Percentiles rank a stretch among this genome's conserved stretches.
Conservation (phyloP, 2,888 invertebrate genomes). For the Lampropteryx suffumata region DNA sequence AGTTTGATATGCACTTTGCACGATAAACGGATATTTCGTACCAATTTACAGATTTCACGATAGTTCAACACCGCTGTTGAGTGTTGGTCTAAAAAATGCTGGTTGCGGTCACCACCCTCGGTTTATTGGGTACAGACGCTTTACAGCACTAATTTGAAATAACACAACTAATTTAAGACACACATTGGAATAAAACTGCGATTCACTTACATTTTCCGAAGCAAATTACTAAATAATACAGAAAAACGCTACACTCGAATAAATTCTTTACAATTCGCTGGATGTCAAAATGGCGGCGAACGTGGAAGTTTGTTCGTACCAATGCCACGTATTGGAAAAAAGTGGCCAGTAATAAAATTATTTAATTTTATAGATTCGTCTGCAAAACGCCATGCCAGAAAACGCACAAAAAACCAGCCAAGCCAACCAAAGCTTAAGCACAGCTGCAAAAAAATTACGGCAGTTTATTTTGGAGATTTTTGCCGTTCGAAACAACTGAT, state of each 20-base stretch:
- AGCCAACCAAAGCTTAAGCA: no score
- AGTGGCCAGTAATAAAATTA: slow-evolving; percentile 67
- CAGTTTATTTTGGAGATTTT: no score
- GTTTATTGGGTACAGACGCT: slow-evolving; percentile 37
- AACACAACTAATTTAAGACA: neutral
- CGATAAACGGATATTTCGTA: slow-evolving; percentile 12
- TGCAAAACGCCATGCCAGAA: no score
- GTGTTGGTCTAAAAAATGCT: slow-evolving; percentile 61
- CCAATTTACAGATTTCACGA: slow-evolving; percentile 46
- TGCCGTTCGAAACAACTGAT: no score
- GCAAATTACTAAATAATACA: slow-evolving; percentile 81
- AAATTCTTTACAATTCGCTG: slow-evolving; percentile 87
- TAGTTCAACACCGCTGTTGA: slow-evolving; percentile 82
- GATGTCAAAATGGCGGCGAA: slow-evolving; percentile 93
- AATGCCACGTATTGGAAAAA: slow-evolving; percentile 90
- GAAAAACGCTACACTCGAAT: slow-evolving; percentile 87
- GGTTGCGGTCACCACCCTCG: slow-evolving; percentile 82
- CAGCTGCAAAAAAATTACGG: no score
- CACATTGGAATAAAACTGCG: slow-evolving; percentile 5
- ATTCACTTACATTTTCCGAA: slow-evolving; percentile 79
- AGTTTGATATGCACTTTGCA: slow-evolving; percentile 15
- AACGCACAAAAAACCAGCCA: no score
- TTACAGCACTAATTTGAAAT: slow-evolving; percentile 25
- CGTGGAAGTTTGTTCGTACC: slow-evolving; percentile 88
- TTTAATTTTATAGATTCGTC: neutral